Percentiles rank a stretch among this genome's conserved stretches.
Evolutionary conservation across 2,888 invertebrate species (phyloP).

Genomic region (Gymnosoma rotundatum): DNA sequence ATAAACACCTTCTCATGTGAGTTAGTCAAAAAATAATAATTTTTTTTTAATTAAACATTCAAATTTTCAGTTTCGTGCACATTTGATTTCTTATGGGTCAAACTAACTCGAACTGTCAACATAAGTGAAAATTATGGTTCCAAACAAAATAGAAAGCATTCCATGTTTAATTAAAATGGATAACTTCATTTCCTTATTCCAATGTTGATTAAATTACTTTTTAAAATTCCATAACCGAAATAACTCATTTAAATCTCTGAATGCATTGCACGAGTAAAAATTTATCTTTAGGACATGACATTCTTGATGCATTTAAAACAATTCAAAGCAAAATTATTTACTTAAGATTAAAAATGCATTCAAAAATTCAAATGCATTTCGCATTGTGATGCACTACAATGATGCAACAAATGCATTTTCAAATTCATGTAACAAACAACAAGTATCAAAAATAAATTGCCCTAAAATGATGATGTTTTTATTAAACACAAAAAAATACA

Average conservation of each 20-base stretch:
- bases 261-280: background rate
- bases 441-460: slow-evolving; percentile 42
- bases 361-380: slow-evolving; percentile 2
- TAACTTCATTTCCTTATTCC: background rate
- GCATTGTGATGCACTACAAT: slow-evolving; percentile 25
- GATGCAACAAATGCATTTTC: slow-evolving; percentile 58
- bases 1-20: no score
- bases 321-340: slow-evolving; percentile 45
- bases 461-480: slow-evolving; percentile 39
- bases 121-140: no score
- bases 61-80: no score
- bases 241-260: slow-evolving; percentile 1
- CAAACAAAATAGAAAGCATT: no score
- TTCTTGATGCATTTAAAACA: slow-evolving; percentile 34
- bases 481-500: background rate
- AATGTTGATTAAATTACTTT: background rate
- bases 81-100: no score
- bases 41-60: no score
- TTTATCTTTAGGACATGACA: slow-evolving; percentile 15
- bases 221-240: background rate
- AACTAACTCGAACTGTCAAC: no score
- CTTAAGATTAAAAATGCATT: slow-evolving; percentile 42
- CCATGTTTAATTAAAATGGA: no score
- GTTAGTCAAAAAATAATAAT: no score
- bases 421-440: slow-evolving; percentile 43